Conservation (phyloP, 2,888 invertebrate species). For the Heteropelma amictum region DNA sequence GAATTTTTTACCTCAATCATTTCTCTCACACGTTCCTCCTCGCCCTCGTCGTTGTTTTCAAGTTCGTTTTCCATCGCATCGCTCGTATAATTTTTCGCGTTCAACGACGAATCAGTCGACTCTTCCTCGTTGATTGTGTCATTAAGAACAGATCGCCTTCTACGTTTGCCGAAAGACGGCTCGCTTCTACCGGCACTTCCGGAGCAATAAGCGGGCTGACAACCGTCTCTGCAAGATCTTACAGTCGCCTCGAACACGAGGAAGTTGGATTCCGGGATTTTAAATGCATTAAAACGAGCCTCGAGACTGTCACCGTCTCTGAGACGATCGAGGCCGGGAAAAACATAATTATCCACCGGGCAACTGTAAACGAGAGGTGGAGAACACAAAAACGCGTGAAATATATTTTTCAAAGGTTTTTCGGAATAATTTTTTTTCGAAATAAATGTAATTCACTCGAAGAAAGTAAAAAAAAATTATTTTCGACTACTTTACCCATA, state of each 20-base stretch:
- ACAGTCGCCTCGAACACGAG: conserved; percentile 95
- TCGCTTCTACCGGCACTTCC: conserved; percentile 88
- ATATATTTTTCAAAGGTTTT: background rate
- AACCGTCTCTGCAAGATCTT: conserved; percentile 91
- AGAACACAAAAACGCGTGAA: too few relatives aligned
- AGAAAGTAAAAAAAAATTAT: background rate
- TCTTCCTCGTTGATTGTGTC: conserved; percentile 67
- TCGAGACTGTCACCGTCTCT: conserved; percentile 92
- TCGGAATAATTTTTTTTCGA: background rate
- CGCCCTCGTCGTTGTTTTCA: conserved; percentile 80
- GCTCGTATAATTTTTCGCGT: conserved; percentile 66
- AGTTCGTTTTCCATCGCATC: conserved; percentile 64
- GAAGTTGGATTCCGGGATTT: conserved; percentile 96
- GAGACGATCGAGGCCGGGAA: conserved; percentile 92
- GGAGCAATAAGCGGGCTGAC: conserved; percentile 93
- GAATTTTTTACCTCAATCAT: conserved; percentile 87
- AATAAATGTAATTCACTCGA: too few relatives aligned
- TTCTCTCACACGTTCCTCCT: conserved; percentile 88
- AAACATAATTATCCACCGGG: conserved; percentile 94
- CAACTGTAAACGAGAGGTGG: too few relatives aligned
- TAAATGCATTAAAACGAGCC: conserved; percentile 95
- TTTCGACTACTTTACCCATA: conserved; percentile 83
- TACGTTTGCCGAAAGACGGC: conserved; percentile 88
- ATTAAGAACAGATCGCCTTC: conserved; percentile 81
- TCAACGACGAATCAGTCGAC: conserved; percentile 63